Base-by-base conservation (phyloP, 2,113 vertebrate genomes). In the Lontra canadensis region DNA sequence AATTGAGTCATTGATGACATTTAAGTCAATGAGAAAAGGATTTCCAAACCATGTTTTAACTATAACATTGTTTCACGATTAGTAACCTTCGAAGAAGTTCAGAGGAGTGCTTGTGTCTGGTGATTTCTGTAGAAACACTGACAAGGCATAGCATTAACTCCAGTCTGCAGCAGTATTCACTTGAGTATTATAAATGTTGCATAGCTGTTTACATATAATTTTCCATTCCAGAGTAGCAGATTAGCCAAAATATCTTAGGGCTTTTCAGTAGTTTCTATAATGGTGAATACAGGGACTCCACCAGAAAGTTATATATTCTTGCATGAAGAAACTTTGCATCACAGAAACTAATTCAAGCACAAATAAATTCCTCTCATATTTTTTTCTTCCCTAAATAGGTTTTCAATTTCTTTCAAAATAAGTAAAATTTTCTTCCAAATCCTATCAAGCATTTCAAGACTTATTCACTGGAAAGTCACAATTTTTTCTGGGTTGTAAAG, bases 321-420 rank as follows among this genome's bases (percentile, higher is more conserved):
- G 36, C 23, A 39, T 25, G 47, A 8, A 83, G 23, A 79, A 74
- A 94, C 29, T 42, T 92, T 86, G 17, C 44, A 93, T 80, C 59
- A 93, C 86, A 6, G 55, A 90, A 92, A 80, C 34, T 63, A 94
- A 93, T 69, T 67, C 76, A 59, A 74, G 3, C 83, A 79, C 39
- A 93, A 83, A 83, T 79, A 47, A 93, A 95, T 5, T n/a, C 25
- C 39, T 76, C 12, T 59, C 18, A 25, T 34, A 67, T 67, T 73
- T 44, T 65, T 94, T 44, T 65, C 71, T 74, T 78, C 74, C 26
- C 74, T 57, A 83, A 88, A 67, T 14, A 90, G 21, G 14, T 26
- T 90, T 95, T 87, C 17, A 55, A 83, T 87, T 87, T 93, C 65
- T 93, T 52, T 96, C 17, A 42, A 90, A 78, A 49, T 61, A 94